Evolutionary conservation across 1,140 invertebrate genomes (phyloP), one percentile per base, ranked within the genome.

Genomic region (Neodiprion lecontei): DNA sequence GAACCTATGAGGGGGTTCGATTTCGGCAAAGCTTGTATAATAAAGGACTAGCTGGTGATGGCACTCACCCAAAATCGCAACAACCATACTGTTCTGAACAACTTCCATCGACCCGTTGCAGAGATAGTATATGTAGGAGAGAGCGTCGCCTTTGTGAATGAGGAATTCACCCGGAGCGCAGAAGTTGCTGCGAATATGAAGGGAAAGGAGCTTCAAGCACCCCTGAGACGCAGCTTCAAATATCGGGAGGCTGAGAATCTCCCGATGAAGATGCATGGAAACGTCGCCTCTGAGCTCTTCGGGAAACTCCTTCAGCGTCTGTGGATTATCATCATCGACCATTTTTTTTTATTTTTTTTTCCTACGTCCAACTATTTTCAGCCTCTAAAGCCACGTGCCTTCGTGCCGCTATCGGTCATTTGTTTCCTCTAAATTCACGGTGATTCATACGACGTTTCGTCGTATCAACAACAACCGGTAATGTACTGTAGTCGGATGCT

Each of bases 101-200:
- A 99, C 98, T 89, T 99, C 98, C 94, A 99, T 99, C 7, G 97
- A 99, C 7, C 98, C 98, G 81, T 98, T 97, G 86, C 96, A 98
- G 50, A 99, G 93, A 85, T 98, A 98, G 89, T 99, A 98, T 78
- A 99, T 95, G 79, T 97, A 98, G 65, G 96, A 95, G 1, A 99
- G 91, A 1, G 98, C 97, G 85, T 99, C 98, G 23, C 98, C 98
- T 88, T 96, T 95, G 88, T 99, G 98, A 21, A 99, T 95, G 12
- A 99, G 90, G 84, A 96, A 99, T 87, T 99, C 98, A 50, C 98
- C 98, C 4, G 98, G 98, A 72, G 98, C 93, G 89, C 97, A 96
- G 90, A 99, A 95, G 90, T 99, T 95, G 87, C 94, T 95, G 78
- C 95, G 91, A 77, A 97, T 97, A 84, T 97, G 96, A 80, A 96